Evolutionary conservation across 2,113 vertebrate species (phyloP), one percentile per base, ranked within the genome.

Genomic region (Crotalus tigris): DNA sequence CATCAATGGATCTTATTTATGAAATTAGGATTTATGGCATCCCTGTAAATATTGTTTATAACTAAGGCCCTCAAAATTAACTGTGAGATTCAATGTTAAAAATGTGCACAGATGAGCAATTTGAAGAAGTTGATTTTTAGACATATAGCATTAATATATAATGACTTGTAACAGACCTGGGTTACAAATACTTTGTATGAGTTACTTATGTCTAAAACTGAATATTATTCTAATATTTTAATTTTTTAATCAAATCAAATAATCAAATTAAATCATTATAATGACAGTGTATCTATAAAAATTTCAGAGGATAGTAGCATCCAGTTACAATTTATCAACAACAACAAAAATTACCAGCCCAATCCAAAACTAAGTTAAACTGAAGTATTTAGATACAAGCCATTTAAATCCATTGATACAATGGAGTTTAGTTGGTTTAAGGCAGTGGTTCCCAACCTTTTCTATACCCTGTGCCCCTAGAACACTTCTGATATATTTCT

Each of bases 141-240:
- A 91, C 26, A 88, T 19, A 64, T 87, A 26, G 75, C 33, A n/a
- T 89, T 24, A 0, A 1, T 23, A 26, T 0, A 0, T 58, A 92
- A 44, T 57, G 87, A 33, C 69, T 81, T 0, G 1, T 44, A 81
- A 44, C 17, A 94, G 59, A 93, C 10, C 3, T 81, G 15, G n/a
- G 17, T 75, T 75, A 81, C 13, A 81, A 81, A 81, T 81, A 53
- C 39, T 39, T 57, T 53, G 5, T 94, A 95, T 1, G 88, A 44
- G n/a, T 88, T 91, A 64, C 54, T 88, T 81, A n/a, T 88, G 54
- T 17, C 29, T 29, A 92, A 93, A 39, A 3, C 15, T 85, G 23
- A 1, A 0, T 11, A 53, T 29, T 93, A 92, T 92, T 61, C 2
- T 89, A 23, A 89, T 95, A n/a, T 55, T 0, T 1, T 8, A 94